Percentiles rank a stretch among this genome's conserved stretches.
Evolutionary conservation across 2,113 vertebrate genomes (phyloP).

Genomic region (Clarias macrocephalus): DNA sequence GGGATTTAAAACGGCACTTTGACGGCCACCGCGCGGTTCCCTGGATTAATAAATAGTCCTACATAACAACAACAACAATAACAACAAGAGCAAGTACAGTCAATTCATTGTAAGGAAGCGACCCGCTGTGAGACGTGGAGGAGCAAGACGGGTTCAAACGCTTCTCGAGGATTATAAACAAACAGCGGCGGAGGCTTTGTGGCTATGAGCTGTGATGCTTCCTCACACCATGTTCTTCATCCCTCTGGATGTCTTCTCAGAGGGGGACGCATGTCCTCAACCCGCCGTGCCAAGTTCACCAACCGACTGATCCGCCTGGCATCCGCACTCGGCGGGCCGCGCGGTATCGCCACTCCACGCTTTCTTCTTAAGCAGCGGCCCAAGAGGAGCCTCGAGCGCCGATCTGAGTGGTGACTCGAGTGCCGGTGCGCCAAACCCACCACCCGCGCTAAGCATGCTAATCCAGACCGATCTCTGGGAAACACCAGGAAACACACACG

Average conservation of each 20-base stretch:
- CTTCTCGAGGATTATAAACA: not conserved
- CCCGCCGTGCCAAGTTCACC: not conserved
- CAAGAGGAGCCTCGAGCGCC: not conserved
- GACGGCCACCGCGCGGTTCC: slow-evolving; percentile 30
- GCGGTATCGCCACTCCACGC: not conserved
- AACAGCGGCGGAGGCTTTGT: not conserved
- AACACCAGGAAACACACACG: slow-evolving; percentile 20
- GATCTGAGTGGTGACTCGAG: too few relatives aligned
- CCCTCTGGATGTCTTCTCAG: not conserved
- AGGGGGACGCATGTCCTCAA: not conserved
- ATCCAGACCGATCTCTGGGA: slow-evolving; percentile 43
- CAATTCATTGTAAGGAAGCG: not conserved
- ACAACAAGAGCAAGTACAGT: slow-evolving; percentile 18
- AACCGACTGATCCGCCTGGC: slow-evolving; percentile 15
- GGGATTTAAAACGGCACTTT: slow-evolving; percentile 32
- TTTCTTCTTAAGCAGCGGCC: slow-evolving; percentile 18
- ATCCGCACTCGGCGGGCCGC: not conserved
- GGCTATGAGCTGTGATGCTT: slow-evolving; percentile 24
- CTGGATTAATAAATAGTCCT: slow-evolving; percentile 51
- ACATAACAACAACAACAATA: slow-evolving; percentile 36
- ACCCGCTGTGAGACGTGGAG: slow-evolving; percentile 15
- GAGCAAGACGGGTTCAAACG: slow-evolving; percentile 13
- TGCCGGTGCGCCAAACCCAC: too few relatives aligned
- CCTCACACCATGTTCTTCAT: slow-evolving; percentile 11
- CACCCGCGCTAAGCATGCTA: slow-evolving; percentile 43